Conservation (phyloP, 1,140 invertebrate genomes). For the Reticulitermes speratus region DNA sequence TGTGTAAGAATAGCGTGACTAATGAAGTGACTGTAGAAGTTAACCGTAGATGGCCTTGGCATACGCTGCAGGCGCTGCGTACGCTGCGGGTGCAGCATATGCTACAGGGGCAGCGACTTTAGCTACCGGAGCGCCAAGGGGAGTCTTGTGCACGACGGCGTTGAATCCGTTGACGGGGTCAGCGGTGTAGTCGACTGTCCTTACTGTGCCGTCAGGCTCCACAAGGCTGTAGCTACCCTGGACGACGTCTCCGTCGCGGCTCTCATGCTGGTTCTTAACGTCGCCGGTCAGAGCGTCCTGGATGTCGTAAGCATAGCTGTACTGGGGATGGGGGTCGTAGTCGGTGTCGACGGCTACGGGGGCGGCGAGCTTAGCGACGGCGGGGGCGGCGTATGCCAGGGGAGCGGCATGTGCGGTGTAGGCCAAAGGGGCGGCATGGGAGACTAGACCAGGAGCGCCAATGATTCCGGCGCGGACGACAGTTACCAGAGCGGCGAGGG, state of each 20-base stretch:
- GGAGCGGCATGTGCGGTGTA: conserved; percentile 21
- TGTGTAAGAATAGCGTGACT: too few relatives aligned
- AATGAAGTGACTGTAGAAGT: too few relatives aligned
- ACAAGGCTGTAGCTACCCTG: conserved; percentile 35
- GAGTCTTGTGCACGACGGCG: conserved; percentile 30
- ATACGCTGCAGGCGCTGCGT: background rate
- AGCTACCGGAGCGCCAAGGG: conserved; percentile 17
- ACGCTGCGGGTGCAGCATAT: conserved; percentile 15
- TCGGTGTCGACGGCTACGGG: conserved; percentile 38
- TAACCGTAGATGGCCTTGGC: conserved; percentile 45
- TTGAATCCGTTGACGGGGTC: conserved; percentile 42
- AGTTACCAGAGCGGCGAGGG: conserved; percentile 48
- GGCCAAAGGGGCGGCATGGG: conserved; percentile 31
- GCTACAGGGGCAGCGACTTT: conserved; percentile 27
- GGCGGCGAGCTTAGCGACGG: conserved; percentile 36
- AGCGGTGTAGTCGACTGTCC: conserved; percentile 40
- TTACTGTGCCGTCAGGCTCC: conserved; percentile 38
- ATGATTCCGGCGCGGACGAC: conserved; percentile 37
- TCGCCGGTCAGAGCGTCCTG: conserved; percentile 41
- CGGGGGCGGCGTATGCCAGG: conserved; percentile 33
- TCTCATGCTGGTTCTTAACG: conserved; percentile 36
- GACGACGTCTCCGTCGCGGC: conserved; percentile 35
- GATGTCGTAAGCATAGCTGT: conserved; percentile 35
- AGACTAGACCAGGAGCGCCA: conserved; percentile 38
- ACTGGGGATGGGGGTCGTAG: conserved; percentile 30